Base-by-base conservation (phyloP, 2,888 invertebrate genomes). In the Hirtodrosophila confusa region DNA sequence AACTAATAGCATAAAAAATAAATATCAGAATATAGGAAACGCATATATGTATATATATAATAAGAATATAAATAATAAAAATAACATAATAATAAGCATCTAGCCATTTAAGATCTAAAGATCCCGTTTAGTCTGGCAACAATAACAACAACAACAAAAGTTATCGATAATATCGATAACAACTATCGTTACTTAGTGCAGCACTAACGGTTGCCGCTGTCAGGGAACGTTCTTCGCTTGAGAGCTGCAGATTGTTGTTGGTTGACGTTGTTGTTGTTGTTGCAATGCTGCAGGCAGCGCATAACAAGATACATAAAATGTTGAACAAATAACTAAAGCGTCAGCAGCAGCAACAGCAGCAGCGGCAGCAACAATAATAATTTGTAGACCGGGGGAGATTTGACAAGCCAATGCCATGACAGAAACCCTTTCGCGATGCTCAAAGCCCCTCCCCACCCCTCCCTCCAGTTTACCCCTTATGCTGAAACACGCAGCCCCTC, bases 331-430 rank as follows among this genome's bases (percentile, higher is more conserved):
- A 75, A 75, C 77, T 77, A 77, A 75, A 75, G 35, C 69, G 45
- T 44, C 27, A 7, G 40, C 62, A 62, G 36, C 24, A 49, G 12
- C 48, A 53, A 31, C 50, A 39, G 11, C 43, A 57, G 36, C 24
- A 49, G 12, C 48, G 53, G 31, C 50, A 39, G 11, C 43, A 57
- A 31, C 45, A 48, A 37, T 48, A 49, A 48, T 54, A 66, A 51
- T 66, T 35, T 62, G 35, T 37, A 43, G 17, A 8, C 23, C n/a
- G 36, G 17, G 36, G 71, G 56, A 65, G 58, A 62, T 71, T 67
- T 80, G 85, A 84, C 68, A 84, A 73, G 71, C 77, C 74, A 80
- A 61, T 58, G 78, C 69, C 65, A 70, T 58, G 57, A 63, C 47
- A 69, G 17, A 29, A 43, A 37, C 51, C 47, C 51, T 40, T 40